Evolutionary conservation across 2,113 vertebrate species (phyloP).

Genomic region (Heterotilapia buettikoferi): DNA sequence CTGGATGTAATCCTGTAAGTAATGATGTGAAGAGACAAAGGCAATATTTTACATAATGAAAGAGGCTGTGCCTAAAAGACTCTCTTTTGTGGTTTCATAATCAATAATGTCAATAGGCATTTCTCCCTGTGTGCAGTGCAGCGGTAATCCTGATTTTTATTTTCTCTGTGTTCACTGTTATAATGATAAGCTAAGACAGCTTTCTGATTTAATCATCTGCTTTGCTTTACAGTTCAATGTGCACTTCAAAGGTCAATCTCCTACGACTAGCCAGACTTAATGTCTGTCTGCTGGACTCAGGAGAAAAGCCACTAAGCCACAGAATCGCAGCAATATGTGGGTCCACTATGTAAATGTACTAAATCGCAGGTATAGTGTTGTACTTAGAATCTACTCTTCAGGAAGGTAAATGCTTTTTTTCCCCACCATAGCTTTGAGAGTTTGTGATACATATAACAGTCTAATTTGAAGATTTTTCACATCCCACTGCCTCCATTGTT

Average conservation of each 20-base stretch:
- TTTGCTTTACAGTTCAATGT: conserved; percentile 53
- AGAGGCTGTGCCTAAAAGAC: background rate
- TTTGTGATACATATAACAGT: background rate
- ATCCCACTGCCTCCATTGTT: background rate
- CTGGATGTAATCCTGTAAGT: conserved; percentile 2
- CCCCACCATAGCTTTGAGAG: background rate
- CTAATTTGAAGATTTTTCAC: background rate
- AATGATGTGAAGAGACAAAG: background rate
- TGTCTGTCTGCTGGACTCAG: conserved; percentile 16
- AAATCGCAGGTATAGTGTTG: background rate
- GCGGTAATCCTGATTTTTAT: conserved; percentile 15
- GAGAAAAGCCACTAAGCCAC: background rate
- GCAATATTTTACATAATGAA: conserved; percentile 6
- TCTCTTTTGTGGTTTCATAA: conserved; percentile 3
- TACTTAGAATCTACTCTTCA: background rate
- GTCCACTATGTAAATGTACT: background rate
- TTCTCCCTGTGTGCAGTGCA: background rate
- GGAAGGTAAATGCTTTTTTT: fast-evolving
- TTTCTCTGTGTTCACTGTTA: conserved; percentile 17
- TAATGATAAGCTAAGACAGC: conserved; percentile 51
- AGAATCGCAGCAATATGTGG: background rate
- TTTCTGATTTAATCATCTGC: conserved; percentile 58
- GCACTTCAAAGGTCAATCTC: conserved; percentile 60
- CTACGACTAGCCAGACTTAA: conserved; percentile 26
- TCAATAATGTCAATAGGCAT: conserved; percentile 29